These are phyloP conservation scores for Tortrix viridana DNA, from an alignment of 2,888 invertebrate species.

Conservation along the genomic window DNA sequence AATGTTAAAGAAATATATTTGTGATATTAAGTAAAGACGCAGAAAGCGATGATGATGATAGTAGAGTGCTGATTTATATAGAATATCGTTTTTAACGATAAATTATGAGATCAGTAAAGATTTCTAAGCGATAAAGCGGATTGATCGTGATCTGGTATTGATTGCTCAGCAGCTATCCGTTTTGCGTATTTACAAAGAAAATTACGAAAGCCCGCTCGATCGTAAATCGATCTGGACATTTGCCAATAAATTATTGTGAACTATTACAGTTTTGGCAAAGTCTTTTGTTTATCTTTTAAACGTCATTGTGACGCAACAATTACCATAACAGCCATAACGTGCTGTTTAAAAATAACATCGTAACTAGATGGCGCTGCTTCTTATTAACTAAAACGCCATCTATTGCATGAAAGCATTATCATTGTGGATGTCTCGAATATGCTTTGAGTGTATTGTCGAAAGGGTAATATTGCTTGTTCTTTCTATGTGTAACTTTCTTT, in stretches of 20 bases:
- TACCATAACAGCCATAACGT: too few relatives aligned
- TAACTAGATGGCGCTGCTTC: conserved; percentile 11
- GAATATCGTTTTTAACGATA: too few relatives aligned
- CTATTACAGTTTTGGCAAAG: conserved; percentile 20
- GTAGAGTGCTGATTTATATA: too few relatives aligned
- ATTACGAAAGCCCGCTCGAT: conserved; percentile 19
- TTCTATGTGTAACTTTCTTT: conserved; percentile 14
- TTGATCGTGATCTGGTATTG: background rate
- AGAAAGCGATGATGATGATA: too few relatives aligned
- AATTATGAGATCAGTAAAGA: background rate
- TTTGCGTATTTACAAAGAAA: conserved; percentile 7
- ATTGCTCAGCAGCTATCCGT: background rate
- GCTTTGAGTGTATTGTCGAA: conserved; percentile 22
- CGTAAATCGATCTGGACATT: conserved; percentile 28
- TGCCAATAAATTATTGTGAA: conserved; percentile 23
- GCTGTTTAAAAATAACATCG: too few relatives aligned
- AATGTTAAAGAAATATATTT: background rate
- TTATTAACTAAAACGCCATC: conserved; percentile 7
- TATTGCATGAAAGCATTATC: conserved; percentile 18
- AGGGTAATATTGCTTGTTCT: conserved; percentile 1
- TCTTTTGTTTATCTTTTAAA: conserved; percentile 22
- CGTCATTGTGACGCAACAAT: conserved; percentile 8
- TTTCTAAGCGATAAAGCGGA: background rate
- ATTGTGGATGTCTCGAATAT: conserved; percentile 10
- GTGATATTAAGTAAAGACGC: too few relatives aligned